Evolutionary conservation across 1,140 invertebrate genomes (phyloP), one percentile per base, ranked within the genome.

Genomic region (Physella acuta): DNA sequence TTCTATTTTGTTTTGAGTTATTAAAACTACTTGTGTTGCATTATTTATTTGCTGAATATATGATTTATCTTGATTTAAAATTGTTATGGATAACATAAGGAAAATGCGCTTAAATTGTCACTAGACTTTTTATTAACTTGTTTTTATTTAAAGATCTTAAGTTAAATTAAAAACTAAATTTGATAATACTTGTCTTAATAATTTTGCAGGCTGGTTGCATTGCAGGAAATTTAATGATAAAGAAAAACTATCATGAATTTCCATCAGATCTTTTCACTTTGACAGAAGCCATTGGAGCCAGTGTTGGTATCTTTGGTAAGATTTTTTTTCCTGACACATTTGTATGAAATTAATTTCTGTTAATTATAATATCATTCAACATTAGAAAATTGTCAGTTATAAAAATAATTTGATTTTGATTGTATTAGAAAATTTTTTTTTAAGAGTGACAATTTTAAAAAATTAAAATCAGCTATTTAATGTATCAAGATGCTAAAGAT

Each of bases 181-280:
- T 74, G 71, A 61, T 67, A 16, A 75, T 70, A 36, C 90, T 89
- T 5, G 79, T 16, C 76, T 71, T 37, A 90, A 89, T 3, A 79
- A 93, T 71, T 16, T 53, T 52, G 17, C 62, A 65, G 62, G 62
- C 62, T 30, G 62, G 62, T 1, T 65, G 34, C 31, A 65, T 93
- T 71, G 92, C 91, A 49, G 92, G 92, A 39, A 94, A 94, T 78
- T 82, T 94, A 58, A 90, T 90, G 84, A 88, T 93, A 69, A 94
- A 93, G 82, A 88, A 92, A 71, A 75, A 81, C 8, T 86, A 91
- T 74, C 85, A 83, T 1, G 88, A 91, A 69, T 93, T 93, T 79
- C 90, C 90, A 1, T 94, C 92, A 0, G 92, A 93, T 81, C 77
- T 93, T 2, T 93, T 91, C 78, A 78, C 92, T 28, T 85, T 91